Percentiles rank a stretch among this genome's conserved stretches.
These are phyloP conservation scores for Trididemnum clinides DNA, from an alignment of 23 tunicate species.

Conservation along the genomic window DNA sequence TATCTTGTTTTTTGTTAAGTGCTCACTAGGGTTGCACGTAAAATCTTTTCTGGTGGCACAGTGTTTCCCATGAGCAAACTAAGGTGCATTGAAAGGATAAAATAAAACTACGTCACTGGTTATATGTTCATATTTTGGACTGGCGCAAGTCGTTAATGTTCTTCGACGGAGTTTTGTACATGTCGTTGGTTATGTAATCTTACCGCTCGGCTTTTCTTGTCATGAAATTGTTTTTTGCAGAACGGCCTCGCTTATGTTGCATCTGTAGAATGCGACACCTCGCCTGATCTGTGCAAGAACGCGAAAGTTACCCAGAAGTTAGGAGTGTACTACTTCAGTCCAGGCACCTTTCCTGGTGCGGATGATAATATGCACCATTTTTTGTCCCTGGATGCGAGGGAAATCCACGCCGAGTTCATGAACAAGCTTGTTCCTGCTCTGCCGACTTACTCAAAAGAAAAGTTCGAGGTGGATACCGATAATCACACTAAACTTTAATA, in stretches of 20 bases:
- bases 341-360: slow-evolving; percentile 59
- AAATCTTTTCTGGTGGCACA: too few relatives aligned
- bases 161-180: too few relatives aligned
- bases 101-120: too few relatives aligned
- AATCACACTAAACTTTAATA: too few relatives aligned
- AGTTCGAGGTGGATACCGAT: slow-evolving; percentile 57
- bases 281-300: slow-evolving; percentile 56
- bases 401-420: slow-evolving; percentile 75
- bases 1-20: too few relatives aligned
- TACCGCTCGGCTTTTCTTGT: too few relatives aligned
- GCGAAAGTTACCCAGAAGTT: slow-evolving; percentile 20
- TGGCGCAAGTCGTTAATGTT: too few relatives aligned
- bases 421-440: slow-evolving; percentile 55
- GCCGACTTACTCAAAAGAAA: background rate
- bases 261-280: slow-evolving; percentile 72
- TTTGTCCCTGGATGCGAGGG: slow-evolving; percentile 64
- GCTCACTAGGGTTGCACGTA: too few relatives aligned
- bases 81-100: too few relatives aligned
- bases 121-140: too few relatives aligned
- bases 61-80: too few relatives aligned
- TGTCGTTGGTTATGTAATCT: too few relatives aligned
- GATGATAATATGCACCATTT: slow-evolving; percentile 26
- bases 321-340: slow-evolving; percentile 66
- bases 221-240: slow-evolving; percentile 15
- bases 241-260: slow-evolving; percentile 80